Conservation (phyloP, 2,888 invertebrate genomes). For the Cheiracanthium punctorium region DNA sequence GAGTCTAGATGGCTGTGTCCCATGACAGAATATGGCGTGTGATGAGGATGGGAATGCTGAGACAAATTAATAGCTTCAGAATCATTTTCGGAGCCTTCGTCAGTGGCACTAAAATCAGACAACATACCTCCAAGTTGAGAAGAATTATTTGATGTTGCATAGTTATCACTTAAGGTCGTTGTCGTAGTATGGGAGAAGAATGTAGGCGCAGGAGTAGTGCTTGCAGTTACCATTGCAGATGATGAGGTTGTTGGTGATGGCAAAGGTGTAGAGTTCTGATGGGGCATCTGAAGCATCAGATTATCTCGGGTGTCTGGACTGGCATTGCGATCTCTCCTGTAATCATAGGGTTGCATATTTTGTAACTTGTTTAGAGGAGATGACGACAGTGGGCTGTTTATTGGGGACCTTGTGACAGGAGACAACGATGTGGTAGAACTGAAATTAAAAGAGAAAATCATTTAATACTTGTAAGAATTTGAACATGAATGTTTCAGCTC, state of each 20-base stretch:
- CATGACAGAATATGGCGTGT: constrained; percentile 18
- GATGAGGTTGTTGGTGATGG: constrained; percentile 72
- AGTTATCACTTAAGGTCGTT: constrained; percentile 37
- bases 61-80: constrained; percentile 82
- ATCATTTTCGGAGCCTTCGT: constrained; percentile 79
- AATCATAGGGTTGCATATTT: constrained; percentile 97
- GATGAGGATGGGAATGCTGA: constrained; percentile 74
- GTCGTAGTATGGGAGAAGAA: constrained; percentile 79
- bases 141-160: constrained; percentile 74
- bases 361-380: constrained; percentile 92
- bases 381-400: constrained; percentile 78
- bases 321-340: constrained; percentile 80
- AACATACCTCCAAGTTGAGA: constrained; percentile 33
- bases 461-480: not conserved
- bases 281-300: constrained; percentile 35
- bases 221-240: constrained; percentile 76
- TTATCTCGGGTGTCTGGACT: constrained; percentile 56
- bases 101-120: constrained; percentile 76
- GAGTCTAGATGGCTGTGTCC: constrained; percentile 59
- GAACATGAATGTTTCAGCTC: too few relatives aligned
- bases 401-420: constrained; percentile 74
- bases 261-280: constrained; percentile 70
- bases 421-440: constrained; percentile 65
- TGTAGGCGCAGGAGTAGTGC: constrained; percentile 74
- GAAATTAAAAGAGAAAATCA: constrained; percentile 17